phyloP scores from a whole-genome alignment of 2,113 vertebrate species.

The Ochotona princeps region DNA sequence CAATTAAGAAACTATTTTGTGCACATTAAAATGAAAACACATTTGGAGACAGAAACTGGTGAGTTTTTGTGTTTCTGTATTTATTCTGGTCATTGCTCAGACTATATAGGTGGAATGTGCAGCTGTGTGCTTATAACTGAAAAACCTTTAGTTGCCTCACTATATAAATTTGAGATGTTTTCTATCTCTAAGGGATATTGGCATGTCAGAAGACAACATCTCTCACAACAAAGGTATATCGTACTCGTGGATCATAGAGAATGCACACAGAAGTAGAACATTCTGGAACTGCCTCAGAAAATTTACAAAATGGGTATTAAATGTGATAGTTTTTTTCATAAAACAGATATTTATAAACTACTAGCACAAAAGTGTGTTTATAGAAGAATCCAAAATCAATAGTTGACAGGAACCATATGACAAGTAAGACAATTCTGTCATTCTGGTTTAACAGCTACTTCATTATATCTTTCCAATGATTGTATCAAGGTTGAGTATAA shows the following conservation, averaged over 20 bases:
- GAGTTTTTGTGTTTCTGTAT: neutral
- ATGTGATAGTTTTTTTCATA: neutral
- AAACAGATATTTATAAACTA: neutral
- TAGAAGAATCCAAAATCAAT: neutral
- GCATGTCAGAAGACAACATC: neutral
- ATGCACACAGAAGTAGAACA: neutral
- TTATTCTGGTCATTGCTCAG: neutral
- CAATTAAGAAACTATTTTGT: conserved; percentile 49
- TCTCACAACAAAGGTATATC: neutral
- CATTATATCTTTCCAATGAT: neutral
- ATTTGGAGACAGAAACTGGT: neutral
- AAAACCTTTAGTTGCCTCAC: neutral
- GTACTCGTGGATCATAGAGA: neutral
- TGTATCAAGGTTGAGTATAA: neutral
- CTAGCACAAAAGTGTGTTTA: neutral
- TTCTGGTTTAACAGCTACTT: neutral
- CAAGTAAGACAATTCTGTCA: neutral
- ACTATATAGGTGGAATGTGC: neutral
- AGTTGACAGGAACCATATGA: neutral
- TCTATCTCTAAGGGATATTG: neutral
- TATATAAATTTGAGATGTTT: neutral
- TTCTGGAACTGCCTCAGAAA: conserved; percentile 24
- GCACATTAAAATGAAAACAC: conserved; percentile 5
- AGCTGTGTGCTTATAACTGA: neutral
- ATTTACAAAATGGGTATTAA: neutral